These are phyloP conservation scores for Drosophila tropicalis DNA, from an alignment of 1,140 invertebrate genomes.

Conservation along the genomic window DNA sequence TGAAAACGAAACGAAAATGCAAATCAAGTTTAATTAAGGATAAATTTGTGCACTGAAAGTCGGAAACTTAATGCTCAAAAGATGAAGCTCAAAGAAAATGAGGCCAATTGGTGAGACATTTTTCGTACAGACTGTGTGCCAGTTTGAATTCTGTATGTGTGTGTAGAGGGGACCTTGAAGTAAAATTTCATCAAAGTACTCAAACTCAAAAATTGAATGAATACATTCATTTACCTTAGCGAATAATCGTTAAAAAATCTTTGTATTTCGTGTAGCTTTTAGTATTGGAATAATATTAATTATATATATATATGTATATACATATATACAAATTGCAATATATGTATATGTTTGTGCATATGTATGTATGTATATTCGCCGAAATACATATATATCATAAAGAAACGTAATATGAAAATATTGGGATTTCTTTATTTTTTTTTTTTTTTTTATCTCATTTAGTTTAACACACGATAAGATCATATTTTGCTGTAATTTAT, in stretches of 20 bases:
- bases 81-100: too few species aligned
- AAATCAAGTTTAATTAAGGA: too few species aligned
- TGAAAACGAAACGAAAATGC: too few species aligned
- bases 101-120: too few species aligned
- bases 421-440: slow-evolving; percentile 63
- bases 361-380: slow-evolving; percentile 1
- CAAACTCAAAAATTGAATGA: not conserved
- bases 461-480: slow-evolving; percentile 67
- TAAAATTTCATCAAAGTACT: not conserved
- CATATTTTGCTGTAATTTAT: slow-evolving; percentile 72
- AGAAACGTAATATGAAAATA: slow-evolving; percentile 22
- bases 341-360: slow-evolving; percentile 1
- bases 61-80: too few species aligned
- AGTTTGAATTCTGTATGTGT: not conserved
- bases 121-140: not conserved
- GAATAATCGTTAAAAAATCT: slow-evolving; percentile 2
- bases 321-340: slow-evolving; percentile 31
- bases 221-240: not conserved
- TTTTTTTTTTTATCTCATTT: slow-evolving; percentile 48
- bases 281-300: slow-evolving; percentile 14
- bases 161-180: not conserved
- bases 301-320: slow-evolving; percentile 30
- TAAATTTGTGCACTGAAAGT: too few species aligned
- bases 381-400: slow-evolving; percentile 21
- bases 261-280: slow-evolving; percentile 24